Base-by-base conservation (phyloP, 2,888 invertebrate genomes). In the Keiferia lycopersicella region DNA sequence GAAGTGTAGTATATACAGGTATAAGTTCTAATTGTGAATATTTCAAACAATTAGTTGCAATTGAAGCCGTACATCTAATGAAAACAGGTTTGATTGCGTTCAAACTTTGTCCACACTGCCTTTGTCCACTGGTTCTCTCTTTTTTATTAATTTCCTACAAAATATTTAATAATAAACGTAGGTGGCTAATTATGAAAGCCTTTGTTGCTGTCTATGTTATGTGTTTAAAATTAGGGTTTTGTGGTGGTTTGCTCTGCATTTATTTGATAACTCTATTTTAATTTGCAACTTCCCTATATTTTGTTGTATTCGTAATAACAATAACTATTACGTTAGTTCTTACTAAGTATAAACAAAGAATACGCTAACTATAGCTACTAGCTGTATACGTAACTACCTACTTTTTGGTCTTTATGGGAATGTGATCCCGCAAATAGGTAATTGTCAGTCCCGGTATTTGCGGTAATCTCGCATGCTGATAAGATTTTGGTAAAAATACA, bases 1-100 rank as follows among this genome's bases (percentile, higher is more conserved):
- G n/a, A n/a, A n/a, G n/a, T n/a, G n/a, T n/a, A n/a, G n/a, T n/a
- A n/a, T 20, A 18, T 11, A 10, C 11, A 38, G 39, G 14, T 56
- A 56, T 12, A 50, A 18, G 12, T 26, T 16, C 71, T 74, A 74
- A 74, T 72, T 75, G 70, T 66, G 74, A 78, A 84, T 86, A 82
- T 81, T 81, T 82, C 69, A 69, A 70, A 77, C 79, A 84, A 81
- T 83, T 79, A 81, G 41, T 34, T 63, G 62, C 67, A 61, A 67
- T 76, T 71, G 79, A 78, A 78, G 34, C 61, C 50, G 50, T 62
- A 62, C 11, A 11, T 61, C 38, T 77, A 77, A 74, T 71, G 66
- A 73, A 73, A 76, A 79, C 72, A 77, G 71, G 34, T 34, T 34
- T 34, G 34, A 34, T 26, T 26, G 8, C 34, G 34, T 34, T 50